Conservation (phyloP, 1,140 invertebrate genomes). For the Drosophila auraria region DNA sequence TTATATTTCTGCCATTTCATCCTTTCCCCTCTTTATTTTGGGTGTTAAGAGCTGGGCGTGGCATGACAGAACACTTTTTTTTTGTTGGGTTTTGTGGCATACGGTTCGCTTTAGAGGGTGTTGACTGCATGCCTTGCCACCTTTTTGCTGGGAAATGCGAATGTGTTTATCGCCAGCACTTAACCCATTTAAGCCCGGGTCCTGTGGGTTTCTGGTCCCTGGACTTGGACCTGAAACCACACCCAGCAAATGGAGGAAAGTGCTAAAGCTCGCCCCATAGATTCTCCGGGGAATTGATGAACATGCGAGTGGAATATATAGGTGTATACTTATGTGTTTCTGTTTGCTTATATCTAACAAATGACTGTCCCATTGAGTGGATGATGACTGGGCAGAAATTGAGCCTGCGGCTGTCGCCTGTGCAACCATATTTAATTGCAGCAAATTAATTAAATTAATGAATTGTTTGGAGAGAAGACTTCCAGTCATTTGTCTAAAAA, state of each 20-base stretch:
- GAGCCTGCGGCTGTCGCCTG: constrained; percentile 6
- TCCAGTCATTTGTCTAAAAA: constrained; percentile 62
- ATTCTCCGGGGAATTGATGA: constrained; percentile 50
- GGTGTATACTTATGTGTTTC: constrained; percentile 17
- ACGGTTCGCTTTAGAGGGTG: constrained; percentile 29
- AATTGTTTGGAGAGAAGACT: constrained; percentile 68
- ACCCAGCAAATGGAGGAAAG: constrained; percentile 37
- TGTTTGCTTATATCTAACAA: constrained; percentile 50
- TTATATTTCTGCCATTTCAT: constrained; percentile 6
- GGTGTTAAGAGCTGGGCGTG: constrained; percentile 3
- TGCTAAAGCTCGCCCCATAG: constrained; percentile 23
- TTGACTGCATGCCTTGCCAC: constrained; percentile 16
- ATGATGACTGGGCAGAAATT: constrained; percentile 68
- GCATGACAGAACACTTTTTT: constrained; percentile 30
- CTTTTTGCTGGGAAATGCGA: constrained; percentile 20
- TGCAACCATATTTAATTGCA: constrained; percentile 68
- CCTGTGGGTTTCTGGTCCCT: constrained; percentile 8
- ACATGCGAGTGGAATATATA: constrained; percentile 32
- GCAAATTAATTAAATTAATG: constrained; percentile 83
- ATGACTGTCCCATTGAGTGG: constrained; percentile 62
- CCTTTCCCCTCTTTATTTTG: not conserved
- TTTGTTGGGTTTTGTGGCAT: not conserved
- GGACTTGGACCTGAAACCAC: constrained; percentile 18
- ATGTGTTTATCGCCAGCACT: constrained; percentile 50
- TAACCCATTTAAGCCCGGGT: constrained; percentile 44